Base-by-base conservation (phyloP, 1,140 invertebrate species). In the Galendromus occidentalis region DNA sequence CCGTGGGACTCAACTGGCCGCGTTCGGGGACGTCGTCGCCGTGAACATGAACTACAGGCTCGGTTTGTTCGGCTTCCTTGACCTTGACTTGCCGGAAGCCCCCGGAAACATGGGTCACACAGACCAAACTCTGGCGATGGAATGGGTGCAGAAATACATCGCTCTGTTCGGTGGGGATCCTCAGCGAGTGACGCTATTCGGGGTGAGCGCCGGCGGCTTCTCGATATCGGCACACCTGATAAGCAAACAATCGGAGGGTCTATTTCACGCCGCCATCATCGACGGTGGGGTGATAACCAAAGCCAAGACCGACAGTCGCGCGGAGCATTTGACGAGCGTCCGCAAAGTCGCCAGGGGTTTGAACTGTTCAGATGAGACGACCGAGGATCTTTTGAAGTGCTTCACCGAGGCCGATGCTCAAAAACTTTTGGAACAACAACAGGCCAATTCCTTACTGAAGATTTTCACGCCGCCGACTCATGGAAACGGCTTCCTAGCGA, bases 111-210 rank as follows among this genome's bases (percentile, higher is more conserved):
- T 59, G 51, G 22, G 51, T 4, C 51, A 59, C 33, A 59, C 33
- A 22, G 51, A 59, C 25, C 14, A 59, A 59, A 59, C 51, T 59
- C 22, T 59, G 14, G 51, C 51, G 51, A 59, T 59, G 51, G 14
- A 33, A 9, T 72, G 73, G 70, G 69, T 75, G 30, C 66, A 69
- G 47, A 66, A 76, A 41, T 69, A 76, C 67, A 75, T 76, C 59
- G 64, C 51, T 17, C 44, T 70, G 22, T 76, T 75, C 66, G 74
- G 75, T 2, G 75, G 74, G 4, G 70, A 75, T 66, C 45, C 67
- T 1, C 44, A 65, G 29, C 66, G 66, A 18, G 70, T 81, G 0
- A 81, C 80, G 12, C 66, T 82, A 12, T 78, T 81, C 68, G 80
- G 79, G 12, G 75, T 77, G 66, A 75, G 72, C 65, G 74, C 74